Evolutionary conservation across 2,113 vertebrate species (phyloP), one percentile per base, ranked within the genome.

Genomic region (Callithrix jacchus): DNA sequence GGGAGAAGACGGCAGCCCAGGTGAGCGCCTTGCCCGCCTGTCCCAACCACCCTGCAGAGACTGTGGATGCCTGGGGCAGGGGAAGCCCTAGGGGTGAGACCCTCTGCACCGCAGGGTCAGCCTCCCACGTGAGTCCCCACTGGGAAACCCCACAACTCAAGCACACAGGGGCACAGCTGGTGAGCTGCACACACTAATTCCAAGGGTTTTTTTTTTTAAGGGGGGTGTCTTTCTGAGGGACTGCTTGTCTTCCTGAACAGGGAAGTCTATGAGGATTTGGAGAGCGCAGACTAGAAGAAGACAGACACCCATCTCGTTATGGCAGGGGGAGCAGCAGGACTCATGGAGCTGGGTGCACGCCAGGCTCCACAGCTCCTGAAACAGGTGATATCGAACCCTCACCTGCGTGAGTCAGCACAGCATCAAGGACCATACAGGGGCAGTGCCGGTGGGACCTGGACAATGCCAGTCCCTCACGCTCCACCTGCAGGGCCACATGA

Each of bases 251-350:
- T n/a, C 13, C 77, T 74, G 13, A 66, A 27, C 73, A 35, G 13
- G 20, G 23, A 32, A 2, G 2, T 47, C 64, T 2, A 54, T 0
- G 3, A 64, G 17, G 37, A 61, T 30, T 6, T 17, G 23, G 25
- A 14, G 20, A 35, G 30, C 21, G 35, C 11, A 40, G 21, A 49
- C 64, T 3, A 9, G 23, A 13, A 8, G 47, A 5, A 58, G 42
- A 18, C 1, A 1, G 5, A 58, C 16, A 25, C 35, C 32, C 1
- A 14, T 64, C 61, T 64, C 27, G n/a, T 17, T 6, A 35, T 8
- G 4, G 27, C 49, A 21, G n/a, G 6, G 4, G 2, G 1, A 5
- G 32, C 32, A 47, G 47, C 61, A 11, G 45, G 79, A 30, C 49
- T 81, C 27, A 11, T 20, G 37, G 52, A 2, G 16, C 45, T 4